Evolutionary conservation across 2,797 vertebrate genomes (phyloP).

Genomic region (Allobates femoralis): DNA sequence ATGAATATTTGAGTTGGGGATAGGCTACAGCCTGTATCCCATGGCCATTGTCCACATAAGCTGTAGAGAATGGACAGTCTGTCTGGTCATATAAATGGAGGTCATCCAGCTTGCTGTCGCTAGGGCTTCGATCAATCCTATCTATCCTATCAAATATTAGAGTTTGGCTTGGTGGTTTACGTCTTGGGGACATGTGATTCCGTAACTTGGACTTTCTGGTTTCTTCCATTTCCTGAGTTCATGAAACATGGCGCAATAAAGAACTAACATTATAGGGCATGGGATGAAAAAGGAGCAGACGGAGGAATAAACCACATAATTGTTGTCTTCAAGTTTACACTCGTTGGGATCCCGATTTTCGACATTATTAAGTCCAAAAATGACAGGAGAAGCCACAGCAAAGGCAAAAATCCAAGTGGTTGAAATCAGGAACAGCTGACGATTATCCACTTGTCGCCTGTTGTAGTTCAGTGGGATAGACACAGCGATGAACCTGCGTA

Average conservation of each 20-base stretch:
- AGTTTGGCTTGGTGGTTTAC: conserved; percentile 75
- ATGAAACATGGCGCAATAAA: conserved; percentile 91
- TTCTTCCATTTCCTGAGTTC: conserved; percentile 88
- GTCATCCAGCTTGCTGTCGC: conserved; percentile 70
- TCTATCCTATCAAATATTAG: conserved; percentile 72
- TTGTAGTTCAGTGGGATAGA: conserved; percentile 89
- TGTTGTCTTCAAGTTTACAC: conserved; percentile 90
- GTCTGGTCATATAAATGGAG: conserved; percentile 65
- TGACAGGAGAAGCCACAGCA: conserved; percentile 90
- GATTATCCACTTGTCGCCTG: conserved; percentile 86
- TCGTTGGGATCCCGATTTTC: conserved; percentile 81
- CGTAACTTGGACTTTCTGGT: conserved; percentile 85
- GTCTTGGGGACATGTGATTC: conserved; percentile 78
- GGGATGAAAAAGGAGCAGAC: conserved; percentile 97
- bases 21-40: conserved; percentile 75
- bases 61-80: conserved; percentile 64
- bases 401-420: conserved; percentile 92
- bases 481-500: conserved; percentile 91
- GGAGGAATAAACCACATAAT: conserved; percentile 91
- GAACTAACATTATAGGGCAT: conserved; percentile 92
- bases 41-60: conserved; percentile 69
- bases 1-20: conserved; percentile 73
- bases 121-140: conserved; percentile 67
- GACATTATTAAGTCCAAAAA: conserved; percentile 91
- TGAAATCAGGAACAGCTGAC: conserved; percentile 86